These are phyloP conservation scores for Thelaira solivaga DNA, from an alignment of 2,888 invertebrate species.

Conservation along the genomic window DNA sequence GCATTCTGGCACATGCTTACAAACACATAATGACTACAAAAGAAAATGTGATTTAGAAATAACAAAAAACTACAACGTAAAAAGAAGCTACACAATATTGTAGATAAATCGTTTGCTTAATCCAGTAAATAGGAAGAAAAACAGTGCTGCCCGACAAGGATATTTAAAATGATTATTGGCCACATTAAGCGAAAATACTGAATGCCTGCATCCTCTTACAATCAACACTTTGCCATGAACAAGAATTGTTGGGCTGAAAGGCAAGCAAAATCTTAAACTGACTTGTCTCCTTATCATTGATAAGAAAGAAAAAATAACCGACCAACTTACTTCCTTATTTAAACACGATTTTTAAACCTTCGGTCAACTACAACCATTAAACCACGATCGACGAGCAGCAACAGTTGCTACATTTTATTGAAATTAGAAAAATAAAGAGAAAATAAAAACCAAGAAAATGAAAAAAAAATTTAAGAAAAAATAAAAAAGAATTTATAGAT, in stretches of 20 bases:
- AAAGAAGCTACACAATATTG: background rate
- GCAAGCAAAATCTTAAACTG: too few relatives aligned
- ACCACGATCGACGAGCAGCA: conserved; percentile 23
- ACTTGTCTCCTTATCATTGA: too few relatives aligned
- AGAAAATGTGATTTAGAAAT: conserved; percentile 12
- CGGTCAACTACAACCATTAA: background rate
- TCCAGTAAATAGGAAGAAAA: background rate
- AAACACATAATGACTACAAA: conserved; percentile 17
- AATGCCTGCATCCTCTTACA: background rate
- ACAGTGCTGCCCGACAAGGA: background rate
- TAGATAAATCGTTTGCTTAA: background rate
- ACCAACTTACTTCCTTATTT: too few relatives aligned
- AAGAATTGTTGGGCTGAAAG: too few relatives aligned
- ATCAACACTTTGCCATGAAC: too few relatives aligned
- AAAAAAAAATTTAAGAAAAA: background rate
- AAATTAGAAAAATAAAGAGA: background rate
- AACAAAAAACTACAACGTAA: conserved; percentile 19
- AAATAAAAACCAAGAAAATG: background rate
- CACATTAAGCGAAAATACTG: conserved; percentile 52
- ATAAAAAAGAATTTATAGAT: too few relatives aligned
- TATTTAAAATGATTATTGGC: conserved; percentile 39
- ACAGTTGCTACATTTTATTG: conserved; percentile 32
- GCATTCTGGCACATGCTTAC: conserved; percentile 32
- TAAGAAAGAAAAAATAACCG: too few relatives aligned
- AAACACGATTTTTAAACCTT: background rate